phyloP scores from a whole-genome alignment of 2,888 invertebrate species.

The Plagiodera versicolora region DNA sequence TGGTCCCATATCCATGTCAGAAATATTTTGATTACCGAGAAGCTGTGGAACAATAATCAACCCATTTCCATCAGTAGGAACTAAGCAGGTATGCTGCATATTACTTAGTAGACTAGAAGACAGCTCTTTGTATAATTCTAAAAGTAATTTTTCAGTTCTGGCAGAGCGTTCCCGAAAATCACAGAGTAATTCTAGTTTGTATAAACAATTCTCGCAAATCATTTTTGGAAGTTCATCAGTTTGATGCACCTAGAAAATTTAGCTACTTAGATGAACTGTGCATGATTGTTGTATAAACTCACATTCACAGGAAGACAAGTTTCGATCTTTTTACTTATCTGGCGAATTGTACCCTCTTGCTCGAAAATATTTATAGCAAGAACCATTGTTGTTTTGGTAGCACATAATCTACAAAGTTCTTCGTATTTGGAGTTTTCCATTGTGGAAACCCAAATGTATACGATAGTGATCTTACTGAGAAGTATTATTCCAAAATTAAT shows the following conservation, averaged over 20 bases:
- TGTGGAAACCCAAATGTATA: not conserved
- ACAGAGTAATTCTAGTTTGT: slow-evolving; percentile 60
- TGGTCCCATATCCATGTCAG: slow-evolving; percentile 47
- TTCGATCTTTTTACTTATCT: slow-evolving; percentile 62
- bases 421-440: slow-evolving; percentile 40
- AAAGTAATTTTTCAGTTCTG: slow-evolving; percentile 59
- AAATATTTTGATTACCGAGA: slow-evolving; percentile 42
- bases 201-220: slow-evolving; percentile 61
- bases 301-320: slow-evolving; percentile 61
- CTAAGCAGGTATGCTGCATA: slow-evolving; percentile 28
- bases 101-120: slow-evolving; percentile 24
- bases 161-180: slow-evolving; percentile 61
- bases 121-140: slow-evolving; percentile 50
- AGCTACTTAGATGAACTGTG: not conserved
- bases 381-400: slow-evolving; percentile 49
- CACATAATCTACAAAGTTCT: slow-evolving; percentile 54
- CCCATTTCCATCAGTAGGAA: slow-evolving; percentile 37
- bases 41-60: slow-evolving; percentile 47
- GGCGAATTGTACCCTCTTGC: slow-evolving; percentile 56
- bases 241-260: slow-evolving; percentile 55
- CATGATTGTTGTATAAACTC: slow-evolving; percentile 3
- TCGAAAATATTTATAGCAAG: slow-evolving; percentile 52
- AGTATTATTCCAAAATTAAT: not conserved
- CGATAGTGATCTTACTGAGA: too few species aligned
- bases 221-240: slow-evolving; percentile 62